Base-by-base conservation (phyloP, 2,113 vertebrate species). In the Protomyctophum bolini region DNA sequence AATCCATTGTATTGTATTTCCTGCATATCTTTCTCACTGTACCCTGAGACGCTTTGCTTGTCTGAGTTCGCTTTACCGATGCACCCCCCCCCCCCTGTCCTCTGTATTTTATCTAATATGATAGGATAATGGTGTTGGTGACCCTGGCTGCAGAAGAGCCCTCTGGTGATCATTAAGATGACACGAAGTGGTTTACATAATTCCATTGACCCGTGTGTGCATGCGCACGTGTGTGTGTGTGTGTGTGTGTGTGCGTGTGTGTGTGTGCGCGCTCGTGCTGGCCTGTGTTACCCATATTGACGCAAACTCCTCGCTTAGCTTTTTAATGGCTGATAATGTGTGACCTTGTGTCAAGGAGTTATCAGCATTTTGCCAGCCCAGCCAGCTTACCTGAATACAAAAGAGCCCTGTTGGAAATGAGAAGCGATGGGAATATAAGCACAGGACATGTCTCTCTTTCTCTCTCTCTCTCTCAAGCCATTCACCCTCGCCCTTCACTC, bases 121-220 rank as follows among this genome's bases (percentile, higher is more conserved):
- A 88, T 71, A 76, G 83, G 80, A 87, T 91, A 88, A 86, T 87
- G n/a, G 29, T 87, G 86, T 89, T 84, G 82, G 67, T 74, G 87
- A 84, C 86, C 87, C 80, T 65, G 50, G 63, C 79, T 79, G 69
- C 11, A 29, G 41, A 29, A 59, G 69, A 80, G 48, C 76, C 78
- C 77, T 77, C 63, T 56, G 83, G 75, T 73, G 58, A 77, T 82
- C 79, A 85, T 75, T 66, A 75, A 87, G 83, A 84, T 64, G 79
- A 88, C 79, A 85, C 66, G 3, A 76, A 77, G 77, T 59, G 51
- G 75, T 84, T 83, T 86, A 82, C 81, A 83, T 86, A 76, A 80
- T 73, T 74, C 59, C 72, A 76, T 72, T 83, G 76, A 82, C 80
- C 84, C 54, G 68, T 75, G 65, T 21, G 21, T 21, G 21, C 21